Base-by-base conservation (phyloP, 2,797 vertebrate species). In the Limosa lapponica region DNA sequence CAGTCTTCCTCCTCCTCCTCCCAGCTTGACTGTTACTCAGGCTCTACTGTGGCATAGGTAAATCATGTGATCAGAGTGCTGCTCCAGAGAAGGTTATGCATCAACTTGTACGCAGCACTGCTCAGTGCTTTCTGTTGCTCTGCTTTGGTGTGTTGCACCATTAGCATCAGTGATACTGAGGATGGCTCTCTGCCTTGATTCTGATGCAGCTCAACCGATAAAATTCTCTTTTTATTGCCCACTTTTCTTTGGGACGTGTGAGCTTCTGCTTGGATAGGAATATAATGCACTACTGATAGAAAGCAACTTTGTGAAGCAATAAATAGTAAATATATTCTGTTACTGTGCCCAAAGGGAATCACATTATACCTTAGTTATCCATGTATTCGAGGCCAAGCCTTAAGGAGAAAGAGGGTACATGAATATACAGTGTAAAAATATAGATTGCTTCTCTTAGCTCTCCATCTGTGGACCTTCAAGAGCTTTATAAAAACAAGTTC, bases 401-500 rank as follows among this genome's bases (percentile, higher is more conserved):
- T 69, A 65, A 91, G 59, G 75, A 91, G 65, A 84, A 85, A 84
- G 54, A 82, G 22, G 18, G 34, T 84, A 82, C 24, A 16, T 65
- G 90, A 86, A 84, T 87, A 74, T 41, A 77, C n/a, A 82, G 43
- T 64, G 37, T 93, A 81, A 93, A 95, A 95, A 87, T 87, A 82
- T 25, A 79, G 88, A 82, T 93, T 93, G 34, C 18, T 67, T 82
- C 49, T 71, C 74, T 93, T 74, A 23, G 10, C 27, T 82, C 32
- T 89, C 86, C 58, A 71, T 93, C 92, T 95, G 82, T 94, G 89
- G 65, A 70, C 87, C 57, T 86, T 93, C 64, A 84, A 81, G 54
- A 93, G 41, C 71, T 96, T 93, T 82, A 89, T 71, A 95, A 95
- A 92, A 66, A 87, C 54, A 66, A 89, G 66, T 51, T 91, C 55